Conservation (phyloP, 1,140 invertebrate species). For the Probaryconus sp. region DNA sequence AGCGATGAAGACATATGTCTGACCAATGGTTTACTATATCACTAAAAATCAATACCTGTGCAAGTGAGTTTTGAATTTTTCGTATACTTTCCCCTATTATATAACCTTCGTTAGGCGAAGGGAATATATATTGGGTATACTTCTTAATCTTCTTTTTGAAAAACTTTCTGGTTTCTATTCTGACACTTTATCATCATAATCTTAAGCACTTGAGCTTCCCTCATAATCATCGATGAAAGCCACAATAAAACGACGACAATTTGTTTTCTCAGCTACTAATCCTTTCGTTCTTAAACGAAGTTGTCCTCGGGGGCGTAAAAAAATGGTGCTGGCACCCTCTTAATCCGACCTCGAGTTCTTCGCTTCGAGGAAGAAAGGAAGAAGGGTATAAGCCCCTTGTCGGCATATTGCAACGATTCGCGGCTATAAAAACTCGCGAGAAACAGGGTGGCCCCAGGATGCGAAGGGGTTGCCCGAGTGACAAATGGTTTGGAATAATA, state of each 20-base stretch:
- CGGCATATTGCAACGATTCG: conserved; percentile 78
- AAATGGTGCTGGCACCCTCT: conserved; percentile 71
- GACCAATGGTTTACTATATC: too few relatives aligned
- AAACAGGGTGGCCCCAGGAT: conserved; percentile 56
- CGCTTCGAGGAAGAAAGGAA: conserved; percentile 46
- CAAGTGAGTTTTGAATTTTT: too few relatives aligned
- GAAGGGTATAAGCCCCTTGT: conserved; percentile 75
- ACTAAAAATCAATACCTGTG: too few relatives aligned
- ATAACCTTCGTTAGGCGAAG: too few relatives aligned
- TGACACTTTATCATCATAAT: conserved; percentile 34
- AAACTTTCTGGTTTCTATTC: too few relatives aligned
- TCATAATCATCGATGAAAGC: conserved; percentile 55
- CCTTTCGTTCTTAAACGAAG: conserved; percentile 59
- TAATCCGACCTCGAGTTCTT: conserved; percentile 71
- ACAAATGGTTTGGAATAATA: conserved; percentile 79
- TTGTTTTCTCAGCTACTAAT: conserved; percentile 65
- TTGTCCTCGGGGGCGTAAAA: conserved; percentile 51
- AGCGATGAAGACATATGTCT: too few relatives aligned
- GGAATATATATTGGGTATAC: too few relatives aligned
- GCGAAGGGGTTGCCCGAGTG: conserved; percentile 75
- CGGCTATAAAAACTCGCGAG: conserved; percentile 75
- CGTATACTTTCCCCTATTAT: too few relatives aligned
- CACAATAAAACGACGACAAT: conserved; percentile 57
- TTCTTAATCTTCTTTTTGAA: too few relatives aligned
- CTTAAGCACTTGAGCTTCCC: conserved; percentile 30